phyloP scores from a whole-genome alignment of 2,888 invertebrate genomes.

The Amiota communis region DNA sequence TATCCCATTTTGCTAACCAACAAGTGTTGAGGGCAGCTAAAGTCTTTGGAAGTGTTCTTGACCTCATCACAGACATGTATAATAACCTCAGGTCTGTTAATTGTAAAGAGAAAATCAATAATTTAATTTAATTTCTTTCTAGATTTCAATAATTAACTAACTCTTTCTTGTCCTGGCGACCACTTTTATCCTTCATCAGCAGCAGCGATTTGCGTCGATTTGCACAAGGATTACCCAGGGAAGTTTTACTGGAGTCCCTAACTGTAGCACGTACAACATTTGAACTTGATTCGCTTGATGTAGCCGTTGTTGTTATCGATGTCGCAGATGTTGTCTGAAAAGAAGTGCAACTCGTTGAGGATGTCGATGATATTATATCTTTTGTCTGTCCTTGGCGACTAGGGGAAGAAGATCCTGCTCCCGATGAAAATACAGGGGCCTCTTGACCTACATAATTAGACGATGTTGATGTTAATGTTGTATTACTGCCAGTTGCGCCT shows the following conservation, averaged over 20 bases:
- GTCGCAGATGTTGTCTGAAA: not conserved
- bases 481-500: not conserved
- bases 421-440: not conserved
- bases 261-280: constrained; percentile 54
- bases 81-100: constrained; percentile 83
- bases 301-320: constrained; percentile 20
- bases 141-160: constrained; percentile 39
- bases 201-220: constrained; percentile 54
- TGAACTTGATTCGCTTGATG: constrained; percentile 4
- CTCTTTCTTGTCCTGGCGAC: constrained; percentile 54
- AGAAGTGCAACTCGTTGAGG: not conserved
- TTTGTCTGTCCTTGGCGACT: not conserved
- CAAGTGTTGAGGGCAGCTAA: constrained; percentile 88
- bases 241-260: constrained; percentile 48
- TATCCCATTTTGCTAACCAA: constrained; percentile 95
- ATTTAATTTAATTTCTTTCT: not conserved
- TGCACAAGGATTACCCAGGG: constrained; percentile 24
- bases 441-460: not conserved
- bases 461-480: not conserved
- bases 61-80: constrained; percentile 97
- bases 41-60: constrained; percentile 90
- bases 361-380: not conserved
- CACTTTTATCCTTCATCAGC: constrained; percentile 53
- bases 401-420: not conserved
- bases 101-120: not conserved